Conservation (phyloP, 2,888 invertebrate species). For the Eupithecia centaureata region DNA sequence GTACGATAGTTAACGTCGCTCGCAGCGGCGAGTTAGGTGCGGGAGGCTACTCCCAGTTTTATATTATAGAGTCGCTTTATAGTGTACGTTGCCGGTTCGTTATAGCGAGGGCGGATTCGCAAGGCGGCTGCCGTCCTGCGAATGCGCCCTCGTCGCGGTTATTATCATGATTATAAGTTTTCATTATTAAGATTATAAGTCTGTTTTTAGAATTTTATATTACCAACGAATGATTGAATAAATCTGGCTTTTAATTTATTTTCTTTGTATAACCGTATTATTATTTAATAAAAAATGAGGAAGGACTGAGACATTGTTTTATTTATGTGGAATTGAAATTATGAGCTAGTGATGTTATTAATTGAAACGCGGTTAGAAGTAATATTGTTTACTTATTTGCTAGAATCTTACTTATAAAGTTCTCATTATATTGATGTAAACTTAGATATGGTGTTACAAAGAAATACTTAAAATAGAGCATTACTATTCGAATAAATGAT, state of each 20-base stretch:
- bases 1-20: conserved; percentile 77
- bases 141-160: conserved; percentile 53
- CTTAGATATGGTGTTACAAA: conserved; percentile 82
- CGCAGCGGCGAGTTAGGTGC: conserved; percentile 76
- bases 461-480: conserved; percentile 79
- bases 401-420: conserved; percentile 62
- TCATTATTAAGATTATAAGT: conserved; percentile 75
- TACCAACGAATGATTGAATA: conserved; percentile 82
- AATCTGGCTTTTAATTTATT: conserved; percentile 83
- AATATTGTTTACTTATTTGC: conserved; percentile 73
- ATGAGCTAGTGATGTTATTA: conserved; percentile 57
- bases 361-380: conserved; percentile 57
- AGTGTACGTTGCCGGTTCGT: conserved; percentile 67
- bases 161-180: conserved; percentile 75
- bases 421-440: conserved; percentile 73
- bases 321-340: conserved; percentile 71
- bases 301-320: conserved; percentile 81
- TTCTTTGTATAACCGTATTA: conserved; percentile 83
- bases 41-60: conserved; percentile 77
- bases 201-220: conserved; percentile 83
- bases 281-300: conserved; percentile 80
- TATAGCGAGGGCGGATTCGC: conserved; percentile 45
- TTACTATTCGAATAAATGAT: conserved; percentile 81
- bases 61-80: conserved; percentile 82
- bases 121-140: conserved; percentile 39